These are phyloP conservation scores for Parnassius glacialis DNA, from an alignment of 2,888 invertebrate species.

Conservation along the genomic window DNA sequence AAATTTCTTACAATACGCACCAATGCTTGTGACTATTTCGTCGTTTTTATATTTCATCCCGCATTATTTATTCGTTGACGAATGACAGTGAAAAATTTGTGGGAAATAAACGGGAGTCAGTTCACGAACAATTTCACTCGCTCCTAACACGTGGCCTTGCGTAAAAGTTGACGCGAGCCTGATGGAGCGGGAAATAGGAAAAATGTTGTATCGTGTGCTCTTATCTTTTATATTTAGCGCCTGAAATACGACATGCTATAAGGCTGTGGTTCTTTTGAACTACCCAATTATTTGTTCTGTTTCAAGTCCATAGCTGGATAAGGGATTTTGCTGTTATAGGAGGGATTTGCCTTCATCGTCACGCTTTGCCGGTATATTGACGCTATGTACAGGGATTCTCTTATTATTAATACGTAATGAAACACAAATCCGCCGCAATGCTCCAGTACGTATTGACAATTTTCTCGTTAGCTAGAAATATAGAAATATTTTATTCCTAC, in stretches of 20 bases:
- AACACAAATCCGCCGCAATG: no score
- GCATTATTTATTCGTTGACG: slow-evolving; percentile 17
- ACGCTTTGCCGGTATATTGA: no score
- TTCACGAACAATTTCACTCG: slow-evolving; percentile 44
- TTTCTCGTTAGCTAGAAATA: no score
- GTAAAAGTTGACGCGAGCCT: background rate
- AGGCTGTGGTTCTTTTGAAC: background rate
- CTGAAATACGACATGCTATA: background rate
- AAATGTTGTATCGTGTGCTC: slow-evolving; percentile 6
- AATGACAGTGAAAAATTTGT: slow-evolving; percentile 4
- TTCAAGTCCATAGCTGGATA: no score
- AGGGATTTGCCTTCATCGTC: no score
- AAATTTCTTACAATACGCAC: slow-evolving; percentile 6
- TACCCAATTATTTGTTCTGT: no score
- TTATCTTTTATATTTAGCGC: slow-evolving; percentile 2
- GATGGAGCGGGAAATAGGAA: slow-evolving; percentile 7
- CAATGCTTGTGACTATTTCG: slow-evolving; percentile 5
- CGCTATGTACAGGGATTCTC: no score
- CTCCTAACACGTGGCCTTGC: slow-evolving; percentile 33
- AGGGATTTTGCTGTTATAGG: no score
- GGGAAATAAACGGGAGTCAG: slow-evolving; percentile 28
- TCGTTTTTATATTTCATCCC: slow-evolving; percentile 18
- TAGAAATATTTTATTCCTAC: no score
- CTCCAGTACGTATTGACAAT: no score
- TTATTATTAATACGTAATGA: no score